These are phyloP conservation scores for Mesodorylaimus sp. DNA, from an alignment of 2,888 invertebrate species.

Conservation along the genomic window DNA sequence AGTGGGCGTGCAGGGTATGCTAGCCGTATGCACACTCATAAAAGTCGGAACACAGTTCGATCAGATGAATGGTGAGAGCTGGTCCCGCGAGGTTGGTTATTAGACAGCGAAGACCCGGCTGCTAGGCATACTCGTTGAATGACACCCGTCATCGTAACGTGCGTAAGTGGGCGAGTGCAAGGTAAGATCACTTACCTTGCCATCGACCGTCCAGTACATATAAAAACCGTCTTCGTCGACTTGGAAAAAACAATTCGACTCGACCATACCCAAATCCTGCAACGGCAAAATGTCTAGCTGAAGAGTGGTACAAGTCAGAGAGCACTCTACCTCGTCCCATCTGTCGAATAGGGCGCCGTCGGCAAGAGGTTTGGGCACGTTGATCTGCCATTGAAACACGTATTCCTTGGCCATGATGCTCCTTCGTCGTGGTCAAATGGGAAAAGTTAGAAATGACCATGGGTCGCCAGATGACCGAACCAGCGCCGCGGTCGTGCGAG, in stretches of 20 bases:
- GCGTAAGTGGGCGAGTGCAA: too few relatives aligned
- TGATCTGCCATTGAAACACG: conserved; percentile 94
- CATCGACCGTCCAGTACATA: conserved; percentile 38
- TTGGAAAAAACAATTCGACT: conserved; percentile 34
- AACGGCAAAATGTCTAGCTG: neutral
- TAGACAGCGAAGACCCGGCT: too few relatives aligned
- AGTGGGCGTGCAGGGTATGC: conserved; percentile 4
- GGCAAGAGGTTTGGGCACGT: conserved; percentile 66
- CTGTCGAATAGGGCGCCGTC: conserved; percentile 79
- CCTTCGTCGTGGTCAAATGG: too few relatives aligned
- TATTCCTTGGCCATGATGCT: conserved; percentile 97
- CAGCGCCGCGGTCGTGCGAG: too few relatives aligned
- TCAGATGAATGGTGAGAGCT: too few relatives aligned
- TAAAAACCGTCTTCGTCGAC: conserved; percentile 40
- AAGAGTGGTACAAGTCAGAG: neutral
- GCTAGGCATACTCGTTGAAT: too few relatives aligned
- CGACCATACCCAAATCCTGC: conserved; percentile 13
- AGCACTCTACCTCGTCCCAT: conserved; percentile 59
- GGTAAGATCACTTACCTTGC: conserved; percentile 28
- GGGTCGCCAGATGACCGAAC: too few relatives aligned
- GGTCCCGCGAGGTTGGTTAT: too few relatives aligned
- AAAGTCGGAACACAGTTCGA: neutral
- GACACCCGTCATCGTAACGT: too few relatives aligned
- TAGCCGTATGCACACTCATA: conserved; percentile 1
- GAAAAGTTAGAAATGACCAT: too few relatives aligned